A percentile compares a stretch with the other conserved stretches of the same genome.
Conservation (phyloP, 2,888 invertebrate genomes). For the Philopedon plagiatum region DNA sequence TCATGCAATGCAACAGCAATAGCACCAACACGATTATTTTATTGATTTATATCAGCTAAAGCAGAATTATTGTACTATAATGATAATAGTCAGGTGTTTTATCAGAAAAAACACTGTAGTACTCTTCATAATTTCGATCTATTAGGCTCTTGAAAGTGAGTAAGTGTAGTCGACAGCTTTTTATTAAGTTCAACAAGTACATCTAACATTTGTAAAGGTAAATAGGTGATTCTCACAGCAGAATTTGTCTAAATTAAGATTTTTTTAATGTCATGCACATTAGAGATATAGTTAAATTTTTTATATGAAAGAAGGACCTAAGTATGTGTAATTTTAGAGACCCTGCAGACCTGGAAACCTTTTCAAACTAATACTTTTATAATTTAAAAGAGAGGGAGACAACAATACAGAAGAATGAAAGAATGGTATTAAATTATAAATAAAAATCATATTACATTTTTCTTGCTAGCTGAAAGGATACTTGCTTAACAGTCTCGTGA, state of each 20-base stretch:
- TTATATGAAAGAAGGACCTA: too few relatives aligned
- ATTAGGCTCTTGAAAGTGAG: not conserved
- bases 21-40: not conserved
- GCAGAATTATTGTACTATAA: too few relatives aligned
- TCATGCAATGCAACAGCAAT: too few relatives aligned
- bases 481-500: slow-evolving; percentile 26
- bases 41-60: too few relatives aligned
- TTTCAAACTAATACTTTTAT: too few relatives aligned
- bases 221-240: not conserved
- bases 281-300: too few relatives aligned
- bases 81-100: not conserved
- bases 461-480: slow-evolving; percentile 21
- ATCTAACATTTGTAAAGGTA: not conserved
- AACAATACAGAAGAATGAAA: too few relatives aligned
- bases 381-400: too few relatives aligned
- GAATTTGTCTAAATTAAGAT: too few relatives aligned
- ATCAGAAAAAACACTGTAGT: not conserved
- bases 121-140: not conserved
- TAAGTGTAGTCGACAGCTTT: not conserved
- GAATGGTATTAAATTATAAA: not conserved
- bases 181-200: not conserved
- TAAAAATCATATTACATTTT: slow-evolving; percentile 7
- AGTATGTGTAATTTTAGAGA: too few relatives aligned
- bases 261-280: too few relatives aligned
- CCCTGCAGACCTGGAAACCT: too few relatives aligned